phyloP scores from a whole-genome alignment of 2,113 vertebrate species.

The Heterotis niloticus region DNA sequence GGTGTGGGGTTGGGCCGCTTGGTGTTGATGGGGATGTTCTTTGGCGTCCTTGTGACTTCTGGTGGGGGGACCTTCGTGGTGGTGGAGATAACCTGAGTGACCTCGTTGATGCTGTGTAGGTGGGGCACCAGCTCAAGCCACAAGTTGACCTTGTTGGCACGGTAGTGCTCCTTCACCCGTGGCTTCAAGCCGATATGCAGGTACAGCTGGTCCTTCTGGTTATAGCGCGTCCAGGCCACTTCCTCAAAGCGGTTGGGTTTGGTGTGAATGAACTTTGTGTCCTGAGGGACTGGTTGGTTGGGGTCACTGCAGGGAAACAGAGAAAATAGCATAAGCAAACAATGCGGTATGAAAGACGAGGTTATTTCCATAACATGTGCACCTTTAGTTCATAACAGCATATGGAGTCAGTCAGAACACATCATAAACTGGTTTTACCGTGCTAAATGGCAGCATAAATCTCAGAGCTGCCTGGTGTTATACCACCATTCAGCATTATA shows the following conservation, averaged over 20 bases:
- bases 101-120: conserved; percentile 95
- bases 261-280: conserved; percentile 97
- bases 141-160: conserved; percentile 96
- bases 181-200: conserved; percentile 97
- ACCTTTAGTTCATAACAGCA: conserved; percentile 42
- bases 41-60: conserved; percentile 84
- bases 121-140: conserved; percentile 98
- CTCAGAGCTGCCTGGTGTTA: conserved; percentile 50
- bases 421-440: conserved; percentile 52
- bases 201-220: conserved; percentile 97
- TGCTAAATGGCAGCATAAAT: conserved; percentile 56
- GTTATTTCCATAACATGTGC: conserved; percentile 48
- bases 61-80: conserved; percentile 95
- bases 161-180: conserved; percentile 95
- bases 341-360: conserved; percentile 32
- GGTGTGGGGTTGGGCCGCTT: conserved; percentile 81
- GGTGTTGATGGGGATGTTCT: conserved; percentile 78
- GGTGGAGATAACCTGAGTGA: conserved; percentile 93
- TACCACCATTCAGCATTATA: conserved; percentile 55
- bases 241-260: conserved; percentile 98
- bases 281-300: conserved; percentile 96
- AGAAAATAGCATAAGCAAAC: neutral
- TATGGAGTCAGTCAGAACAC: conserved; percentile 45
- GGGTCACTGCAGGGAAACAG: conserved; percentile 73
- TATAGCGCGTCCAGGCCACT: conserved; percentile 97